Evolutionary conservation across 2,888 invertebrate genomes (phyloP).

Genomic region (Acleris laterana): DNA sequence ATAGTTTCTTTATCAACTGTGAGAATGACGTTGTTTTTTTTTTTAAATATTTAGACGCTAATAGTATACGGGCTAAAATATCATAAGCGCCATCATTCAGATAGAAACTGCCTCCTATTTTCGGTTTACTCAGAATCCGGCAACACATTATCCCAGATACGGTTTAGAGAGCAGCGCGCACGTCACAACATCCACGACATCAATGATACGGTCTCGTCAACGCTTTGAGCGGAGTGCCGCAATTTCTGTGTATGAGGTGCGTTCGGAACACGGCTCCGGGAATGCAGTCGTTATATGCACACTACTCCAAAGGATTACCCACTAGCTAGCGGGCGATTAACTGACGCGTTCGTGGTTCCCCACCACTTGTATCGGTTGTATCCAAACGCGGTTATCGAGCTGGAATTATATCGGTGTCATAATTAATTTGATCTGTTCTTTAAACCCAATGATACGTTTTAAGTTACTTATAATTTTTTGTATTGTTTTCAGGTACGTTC

Average conservation of each 20-base stretch:
- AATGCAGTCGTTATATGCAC: slow-evolving; percentile 73
- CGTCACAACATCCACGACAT: slow-evolving; percentile 55
- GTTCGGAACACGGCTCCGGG: slow-evolving; percentile 60
- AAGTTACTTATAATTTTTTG: slow-evolving; percentile 23
- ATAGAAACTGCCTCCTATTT: neutral
- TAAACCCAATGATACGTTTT: slow-evolving; percentile 7
- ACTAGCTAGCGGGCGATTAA: slow-evolving; percentile 75
- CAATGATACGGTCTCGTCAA: slow-evolving; percentile 72
- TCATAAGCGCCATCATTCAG: neutral
- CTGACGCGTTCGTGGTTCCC: slow-evolving; percentile 69
- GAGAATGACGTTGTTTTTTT: no score
- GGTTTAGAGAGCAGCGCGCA: slow-evolving; percentile 37
- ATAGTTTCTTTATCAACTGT: no score
- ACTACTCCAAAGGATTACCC: slow-evolving; percentile 79
- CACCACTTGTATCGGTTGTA: slow-evolving; percentile 65
- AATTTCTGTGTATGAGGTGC: slow-evolving; percentile 62
- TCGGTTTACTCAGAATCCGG: slow-evolving; percentile 7
- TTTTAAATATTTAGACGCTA: no score
- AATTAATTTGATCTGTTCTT: slow-evolving; percentile 53
- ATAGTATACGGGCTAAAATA: no score
- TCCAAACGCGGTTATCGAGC: slow-evolving; percentile 59
- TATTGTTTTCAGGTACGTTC: slow-evolving; percentile 75
- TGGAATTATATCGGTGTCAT: slow-evolving; percentile 55
- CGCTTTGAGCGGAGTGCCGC: slow-evolving; percentile 73
- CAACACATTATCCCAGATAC: slow-evolving; percentile 24